Evolutionary conservation across 2,113 vertebrate genomes (phyloP).

Genomic region (Chrysemys picta): DNA sequence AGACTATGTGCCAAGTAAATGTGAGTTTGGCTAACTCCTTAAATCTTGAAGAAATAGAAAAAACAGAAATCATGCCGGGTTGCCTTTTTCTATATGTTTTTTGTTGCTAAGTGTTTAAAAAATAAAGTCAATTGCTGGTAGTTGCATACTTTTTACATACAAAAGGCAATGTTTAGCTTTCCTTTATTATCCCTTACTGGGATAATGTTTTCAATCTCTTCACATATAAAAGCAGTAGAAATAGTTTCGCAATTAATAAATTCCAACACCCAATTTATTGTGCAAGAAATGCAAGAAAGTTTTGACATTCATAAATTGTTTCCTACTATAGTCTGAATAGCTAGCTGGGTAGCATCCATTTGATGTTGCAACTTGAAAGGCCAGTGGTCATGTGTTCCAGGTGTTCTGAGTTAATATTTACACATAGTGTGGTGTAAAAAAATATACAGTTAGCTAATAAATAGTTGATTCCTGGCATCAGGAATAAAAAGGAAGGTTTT

Average conservation of each 20-base stretch:
- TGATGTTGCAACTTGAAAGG: background rate
- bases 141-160: constrained; percentile 17
- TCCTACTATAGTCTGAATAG: background rate
- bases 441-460: background rate
- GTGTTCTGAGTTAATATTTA: background rate
- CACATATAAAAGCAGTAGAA: constrained; percentile 25
- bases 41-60: constrained; percentile 2
- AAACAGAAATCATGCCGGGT: constrained; percentile 41
- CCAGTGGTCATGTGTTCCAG: background rate
- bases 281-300: background rate
- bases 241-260: constrained; percentile 12
- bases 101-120: background rate
- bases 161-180: constrained; percentile 28
- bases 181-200: background rate
- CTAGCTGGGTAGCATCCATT: background rate
- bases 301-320: background rate
- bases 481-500: background rate
- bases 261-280: background rate
- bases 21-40: constrained; percentile 8
- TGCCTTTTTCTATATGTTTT: background rate
- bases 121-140: background rate
- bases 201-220: constrained; percentile 8
- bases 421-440: background rate
- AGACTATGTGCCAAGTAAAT: background rate
- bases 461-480: background rate